Evolutionary conservation across 2,113 vertebrate species (phyloP).

Genomic region (Machaerirhynchus nigripectus): DNA sequence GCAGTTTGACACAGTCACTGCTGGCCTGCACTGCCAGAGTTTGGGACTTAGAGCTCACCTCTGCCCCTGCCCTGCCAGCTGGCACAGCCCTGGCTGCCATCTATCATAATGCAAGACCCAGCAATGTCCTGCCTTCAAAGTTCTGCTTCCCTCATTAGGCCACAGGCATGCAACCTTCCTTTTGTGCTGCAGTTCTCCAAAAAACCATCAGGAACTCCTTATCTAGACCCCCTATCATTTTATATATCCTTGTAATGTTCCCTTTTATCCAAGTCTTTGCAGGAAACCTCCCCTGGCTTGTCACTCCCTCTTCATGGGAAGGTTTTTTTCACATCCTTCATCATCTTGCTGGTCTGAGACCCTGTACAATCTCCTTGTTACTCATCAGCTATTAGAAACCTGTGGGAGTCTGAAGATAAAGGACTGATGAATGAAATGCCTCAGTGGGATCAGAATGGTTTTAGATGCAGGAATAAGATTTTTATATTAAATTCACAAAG

Average conservation of each 20-base stretch:
- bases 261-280: background rate
- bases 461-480: background rate
- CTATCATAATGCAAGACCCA: background rate
- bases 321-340: background rate
- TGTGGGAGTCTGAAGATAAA: background rate
- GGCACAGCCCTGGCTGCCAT: background rate
- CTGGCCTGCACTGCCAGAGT: background rate
- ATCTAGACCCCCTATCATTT: background rate
- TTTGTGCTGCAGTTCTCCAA: background rate
- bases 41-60: background rate
- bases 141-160: background rate
- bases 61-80: background rate
- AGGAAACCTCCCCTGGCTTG: background rate
- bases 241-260: background rate
- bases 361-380: background rate
- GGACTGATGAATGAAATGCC: background rate
- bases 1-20: background rate
- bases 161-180: background rate
- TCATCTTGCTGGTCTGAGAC: background rate
- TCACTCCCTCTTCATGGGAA: background rate
- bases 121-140: background rate
- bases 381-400: background rate
- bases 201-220: background rate
- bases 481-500: background rate
- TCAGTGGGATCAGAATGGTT: background rate